Percentiles rank a stretch among this genome's conserved stretches.
These are phyloP conservation scores for Lysandra bellargus DNA, from an alignment of 2,888 invertebrate species.

Conservation along the genomic window DNA sequence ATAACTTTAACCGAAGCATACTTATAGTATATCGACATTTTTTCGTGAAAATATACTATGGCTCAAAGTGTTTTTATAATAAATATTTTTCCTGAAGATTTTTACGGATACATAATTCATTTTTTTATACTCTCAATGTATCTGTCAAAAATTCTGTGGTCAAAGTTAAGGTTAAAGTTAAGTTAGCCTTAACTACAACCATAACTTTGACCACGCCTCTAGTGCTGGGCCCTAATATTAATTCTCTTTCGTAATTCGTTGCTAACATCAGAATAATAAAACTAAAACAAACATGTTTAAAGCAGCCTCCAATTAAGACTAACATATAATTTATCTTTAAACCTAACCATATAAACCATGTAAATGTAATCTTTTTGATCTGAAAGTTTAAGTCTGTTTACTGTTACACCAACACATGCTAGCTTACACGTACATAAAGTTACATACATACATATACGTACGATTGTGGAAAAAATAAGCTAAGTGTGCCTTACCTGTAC, in stretches of 20 bases:
- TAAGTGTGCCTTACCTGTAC: slow-evolving; percentile 78
- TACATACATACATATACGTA: slow-evolving; percentile 44
- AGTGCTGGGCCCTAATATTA: too few species aligned
- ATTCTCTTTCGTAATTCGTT: background rate
- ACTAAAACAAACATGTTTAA: background rate
- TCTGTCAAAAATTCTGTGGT: too few species aligned
- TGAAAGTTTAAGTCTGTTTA: slow-evolving; percentile 46
- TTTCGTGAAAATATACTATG: too few species aligned
- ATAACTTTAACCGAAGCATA: too few species aligned
- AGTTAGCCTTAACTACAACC: too few species aligned
- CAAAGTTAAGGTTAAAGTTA: too few species aligned
- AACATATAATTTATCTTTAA: slow-evolving; percentile 3
- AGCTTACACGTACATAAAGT: slow-evolving; percentile 40
- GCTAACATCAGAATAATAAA: background rate
- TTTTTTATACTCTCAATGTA: too few species aligned
- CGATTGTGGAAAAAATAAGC: slow-evolving; percentile 76
- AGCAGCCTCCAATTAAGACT: background rate
- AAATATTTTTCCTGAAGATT: too few species aligned
- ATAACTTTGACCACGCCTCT: too few species aligned
- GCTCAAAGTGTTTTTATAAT: too few species aligned
- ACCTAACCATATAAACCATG: slow-evolving; percentile 15
- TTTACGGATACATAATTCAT: too few species aligned
- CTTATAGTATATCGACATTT: too few species aligned
- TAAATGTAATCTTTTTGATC: slow-evolving; percentile 40
- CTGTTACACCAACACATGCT: slow-evolving; percentile 51